A percentile compares a stretch with the other conserved stretches of the same genome.
phyloP scores from a whole-genome alignment of 1,140 invertebrate species.

The Bombus confusus region DNA sequence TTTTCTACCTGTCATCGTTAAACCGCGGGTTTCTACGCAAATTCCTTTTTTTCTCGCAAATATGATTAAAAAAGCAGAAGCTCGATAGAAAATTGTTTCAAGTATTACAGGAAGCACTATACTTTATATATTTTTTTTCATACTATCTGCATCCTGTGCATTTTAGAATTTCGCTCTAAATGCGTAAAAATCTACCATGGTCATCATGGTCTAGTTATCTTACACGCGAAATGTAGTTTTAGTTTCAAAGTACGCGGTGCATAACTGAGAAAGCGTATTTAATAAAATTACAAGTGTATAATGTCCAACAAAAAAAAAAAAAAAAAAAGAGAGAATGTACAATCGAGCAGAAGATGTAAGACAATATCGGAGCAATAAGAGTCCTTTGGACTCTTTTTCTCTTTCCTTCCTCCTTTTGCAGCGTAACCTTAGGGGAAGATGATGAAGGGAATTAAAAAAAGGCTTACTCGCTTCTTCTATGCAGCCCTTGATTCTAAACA shows the following conservation, averaged over 20 bases:
- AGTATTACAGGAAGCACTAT: too few species aligned
- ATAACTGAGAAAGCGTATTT: background rate
- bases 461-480: slow-evolving; percentile 29
- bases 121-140: too few species aligned
- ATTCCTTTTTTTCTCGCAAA: too few species aligned
- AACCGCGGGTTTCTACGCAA: too few species aligned
- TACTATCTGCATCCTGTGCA: too few species aligned
- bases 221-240: background rate
- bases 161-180: too few species aligned
- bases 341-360: background rate
- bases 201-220: too few species aligned
- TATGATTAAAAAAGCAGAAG: too few species aligned
- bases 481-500: slow-evolving; percentile 47
- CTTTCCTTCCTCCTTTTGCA: background rate
- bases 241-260: background rate
- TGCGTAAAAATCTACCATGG: too few species aligned
- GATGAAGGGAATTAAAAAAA: slow-evolving; percentile 32
- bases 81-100: too few species aligned
- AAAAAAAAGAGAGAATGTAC: too few species aligned
- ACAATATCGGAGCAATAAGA: background rate
- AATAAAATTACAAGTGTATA: background rate
- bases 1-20: background rate
- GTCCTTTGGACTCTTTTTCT: background rate
- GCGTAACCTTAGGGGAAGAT: background rate
- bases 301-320: background rate